phyloP scores from a whole-genome alignment of 2,113 vertebrate genomes.

The Triplophysa siluroides region DNA sequence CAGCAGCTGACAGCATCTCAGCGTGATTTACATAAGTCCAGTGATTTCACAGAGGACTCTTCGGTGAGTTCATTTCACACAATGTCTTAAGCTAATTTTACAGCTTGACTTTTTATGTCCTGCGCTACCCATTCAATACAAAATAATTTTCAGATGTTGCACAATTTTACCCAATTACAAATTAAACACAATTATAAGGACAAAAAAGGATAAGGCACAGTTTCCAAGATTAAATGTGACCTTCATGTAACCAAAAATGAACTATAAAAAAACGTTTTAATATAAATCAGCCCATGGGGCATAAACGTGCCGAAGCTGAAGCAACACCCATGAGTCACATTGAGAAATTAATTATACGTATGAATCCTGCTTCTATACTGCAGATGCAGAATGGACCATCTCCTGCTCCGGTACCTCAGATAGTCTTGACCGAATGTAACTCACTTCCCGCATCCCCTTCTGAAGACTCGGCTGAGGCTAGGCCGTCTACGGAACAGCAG shows the following conservation, averaged over 20 bases:
- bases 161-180: too few relatives aligned
- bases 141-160: too few relatives aligned
- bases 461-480: slow-evolving; percentile 58
- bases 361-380: slow-evolving; percentile 29
- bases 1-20: slow-evolving; percentile 1
- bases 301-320: too few relatives aligned
- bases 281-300: too few relatives aligned
- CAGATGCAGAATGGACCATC: slow-evolving; percentile 64
- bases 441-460: slow-evolving; percentile 66
- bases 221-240: too few relatives aligned
- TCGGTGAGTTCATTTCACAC: not conserved
- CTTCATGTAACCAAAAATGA: too few relatives aligned
- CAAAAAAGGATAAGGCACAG: too few relatives aligned
- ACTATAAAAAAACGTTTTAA: too few relatives aligned
- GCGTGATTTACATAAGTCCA: slow-evolving; percentile 13
- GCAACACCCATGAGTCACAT: not conserved
- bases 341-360: not conserved
- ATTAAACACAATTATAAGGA: too few relatives aligned
- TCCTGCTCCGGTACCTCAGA: slow-evolving; percentile 75
- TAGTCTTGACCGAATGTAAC: slow-evolving; percentile 80
- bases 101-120: too few relatives aligned
- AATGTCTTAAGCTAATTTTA: not conserved
- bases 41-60: slow-evolving; percentile 8
- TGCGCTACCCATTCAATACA: not conserved
- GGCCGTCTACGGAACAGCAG: slow-evolving; percentile 5